Base-by-base conservation (phyloP, 2,113 vertebrate species). In the Thamnaconus septentrionalis region DNA sequence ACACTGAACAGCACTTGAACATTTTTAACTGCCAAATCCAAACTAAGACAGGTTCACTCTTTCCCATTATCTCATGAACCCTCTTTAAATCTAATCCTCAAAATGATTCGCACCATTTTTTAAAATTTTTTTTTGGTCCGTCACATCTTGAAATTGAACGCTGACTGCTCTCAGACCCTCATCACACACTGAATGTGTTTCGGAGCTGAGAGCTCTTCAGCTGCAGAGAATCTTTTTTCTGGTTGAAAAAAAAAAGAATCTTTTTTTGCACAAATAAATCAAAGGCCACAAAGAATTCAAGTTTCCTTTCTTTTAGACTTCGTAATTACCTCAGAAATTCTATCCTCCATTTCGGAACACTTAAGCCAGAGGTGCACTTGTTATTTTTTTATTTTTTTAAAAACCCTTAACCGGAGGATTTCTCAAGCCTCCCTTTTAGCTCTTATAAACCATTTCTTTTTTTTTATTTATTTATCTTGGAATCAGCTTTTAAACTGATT, bases 121-220 rank as follows among this genome's bases (percentile, higher is more conserved):
- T 31, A n/a, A n/a, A n/a, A n/a, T 31, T 31, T 31, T 31, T 31
- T 31, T 31, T 50, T 43, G n/a, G 0, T 3, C 1, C 0, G 46
- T 7, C 3, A 5, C 41, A 5, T 59, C 18, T 40, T 51, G 1
- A 43, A 41, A 56, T 56, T 3, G 6, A 51, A 39, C 39, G 8
- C n/a, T n/a, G 41, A 11, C 53, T 45, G 18, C 39, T 54, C 46
- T 31, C 18, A 31, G 49, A 42, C 47, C 11, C 54, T 52, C 54
- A 41, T 64, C 49, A 53, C 60, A 53, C 9, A 11, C 43, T 56
- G 44, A 62, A 57, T 12, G 57, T 56, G 40, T 49, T 50, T 6
- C 18, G 18, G 31, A 41, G 10, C 50, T 50, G n/a, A 63, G 54
- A 64, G 49, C 60, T 42, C 54, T 71, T 48, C 3, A 39, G 39